phyloP scores from a whole-genome alignment of 2,113 vertebrate species.

The Bungarus multicinctus region DNA sequence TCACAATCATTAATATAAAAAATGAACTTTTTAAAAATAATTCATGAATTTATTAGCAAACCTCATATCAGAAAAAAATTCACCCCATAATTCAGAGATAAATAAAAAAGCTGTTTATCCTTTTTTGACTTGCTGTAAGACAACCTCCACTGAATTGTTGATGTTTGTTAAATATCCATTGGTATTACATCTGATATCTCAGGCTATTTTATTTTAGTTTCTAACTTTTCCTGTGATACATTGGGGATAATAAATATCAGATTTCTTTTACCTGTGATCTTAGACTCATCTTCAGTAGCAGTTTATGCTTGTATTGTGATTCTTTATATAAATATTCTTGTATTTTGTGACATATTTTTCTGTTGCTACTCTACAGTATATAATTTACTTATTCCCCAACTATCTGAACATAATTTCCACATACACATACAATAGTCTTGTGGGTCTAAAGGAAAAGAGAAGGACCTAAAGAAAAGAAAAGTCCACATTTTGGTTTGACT shows the following conservation, averaged over 20 bases:
- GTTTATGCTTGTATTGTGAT: neutral
- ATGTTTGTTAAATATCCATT: neutral
- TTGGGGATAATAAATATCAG: neutral
- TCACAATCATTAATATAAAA: neutral
- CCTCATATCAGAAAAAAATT: neutral
- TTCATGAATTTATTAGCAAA: neutral
- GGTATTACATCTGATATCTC: neutral
- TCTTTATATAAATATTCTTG: neutral
- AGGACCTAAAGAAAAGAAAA: neutral
- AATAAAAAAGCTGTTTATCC: neutral
- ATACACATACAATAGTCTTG: neutral
- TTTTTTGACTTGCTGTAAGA: neutral
- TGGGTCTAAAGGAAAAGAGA: neutral
- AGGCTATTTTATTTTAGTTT: neutral
- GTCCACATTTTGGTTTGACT: neutral
- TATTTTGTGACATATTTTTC: neutral
- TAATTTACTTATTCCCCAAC: neutral
- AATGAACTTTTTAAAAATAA: neutral
- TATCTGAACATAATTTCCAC: neutral
- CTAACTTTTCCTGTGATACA: neutral
- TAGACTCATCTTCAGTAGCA: neutral
- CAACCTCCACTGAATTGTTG: neutral
- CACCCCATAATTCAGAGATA: neutral
- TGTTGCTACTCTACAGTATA: neutral
- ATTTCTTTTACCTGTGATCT: neutral